Base-by-base conservation (phyloP, 2,797 vertebrate genomes). In the Calcarius lapponicus region DNA sequence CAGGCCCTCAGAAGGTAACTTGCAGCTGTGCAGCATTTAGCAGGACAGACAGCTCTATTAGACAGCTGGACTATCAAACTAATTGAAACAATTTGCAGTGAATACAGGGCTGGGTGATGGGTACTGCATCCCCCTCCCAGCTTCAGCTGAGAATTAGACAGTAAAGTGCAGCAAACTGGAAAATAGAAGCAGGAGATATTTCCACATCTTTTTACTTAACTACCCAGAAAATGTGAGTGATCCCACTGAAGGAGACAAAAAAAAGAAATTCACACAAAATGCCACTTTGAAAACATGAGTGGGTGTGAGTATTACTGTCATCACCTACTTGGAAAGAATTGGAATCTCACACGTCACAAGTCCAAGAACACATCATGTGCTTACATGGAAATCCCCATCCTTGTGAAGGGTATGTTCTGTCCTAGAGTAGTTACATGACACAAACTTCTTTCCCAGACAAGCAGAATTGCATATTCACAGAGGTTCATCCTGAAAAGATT, bases 281-380 rank as follows among this genome's bases (percentile, higher is more conserved):
- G 8, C 14, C 43, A 56, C 32, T 80, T 90, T 10, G 58, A 76
- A 85, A 84, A 65, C 43, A 36, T 21, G 19, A 88, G 29, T 66
- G 53, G 29, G 48, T 21, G 20, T 74, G 14, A 64, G 25, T 48
- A 69, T 65, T 82, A 53, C 42, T 50, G 61, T 18, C 58, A 70
- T 72, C 43, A 61, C 31, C 26, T 80, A n/a, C n/a, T 90, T 50
- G 61, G 25, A 25, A 80, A 61, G 7, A 42, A 73, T 12, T 32
- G 47, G 17, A 72, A 65, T 43, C n/a, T 80, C 29, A 14, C 11
- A 40, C 0, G 0, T 29, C 82, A 72, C 4, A 2, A 48, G 40
- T 61, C 74, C 19, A 62, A 62, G 42, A 61, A 53, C 32, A n/a
- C 8, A 24, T n/a, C 0, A 0, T 16, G 8, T 10, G 12, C 40